Conservation (phyloP, 2,888 invertebrate genomes). For the Scaptomyza cyrtandrae region DNA sequence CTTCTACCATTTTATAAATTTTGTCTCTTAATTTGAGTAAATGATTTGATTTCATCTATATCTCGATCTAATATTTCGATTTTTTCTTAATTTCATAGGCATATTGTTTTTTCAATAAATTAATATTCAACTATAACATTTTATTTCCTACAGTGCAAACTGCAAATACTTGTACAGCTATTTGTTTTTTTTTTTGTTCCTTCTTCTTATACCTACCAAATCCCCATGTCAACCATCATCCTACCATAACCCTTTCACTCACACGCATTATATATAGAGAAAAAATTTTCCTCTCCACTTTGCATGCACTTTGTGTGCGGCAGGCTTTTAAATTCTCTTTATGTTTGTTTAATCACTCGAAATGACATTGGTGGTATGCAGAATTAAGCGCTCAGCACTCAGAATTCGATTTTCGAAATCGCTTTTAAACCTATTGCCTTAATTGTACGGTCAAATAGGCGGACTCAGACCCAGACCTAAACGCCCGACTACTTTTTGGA, state of each 20-base stretch:
- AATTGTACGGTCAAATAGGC: slow-evolving; percentile 39
- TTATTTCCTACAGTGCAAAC: neutral
- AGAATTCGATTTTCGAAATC: slow-evolving; percentile 31
- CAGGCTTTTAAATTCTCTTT: slow-evolving; percentile 58
- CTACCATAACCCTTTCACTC: neutral
- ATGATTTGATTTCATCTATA: too few species aligned
- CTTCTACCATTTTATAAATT: too few species aligned
- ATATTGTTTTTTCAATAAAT: too few species aligned
- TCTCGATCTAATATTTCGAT: too few species aligned
- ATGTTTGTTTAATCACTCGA: slow-evolving; percentile 68
- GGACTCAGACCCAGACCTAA: neutral
- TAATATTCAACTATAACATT: too few species aligned
- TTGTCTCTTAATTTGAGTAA: too few species aligned
- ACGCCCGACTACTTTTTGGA: slow-evolving; percentile 21
- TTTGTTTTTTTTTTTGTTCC: neutral
- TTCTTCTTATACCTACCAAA: too few species aligned
- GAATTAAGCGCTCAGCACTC: slow-evolving; percentile 43
- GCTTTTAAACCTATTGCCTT: slow-evolving; percentile 45
- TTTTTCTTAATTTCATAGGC: too few species aligned
- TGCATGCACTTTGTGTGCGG: slow-evolving; percentile 31
- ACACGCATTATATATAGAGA: neutral
- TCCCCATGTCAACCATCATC: neutral
- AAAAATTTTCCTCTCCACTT: neutral
- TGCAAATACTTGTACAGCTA: neutral
- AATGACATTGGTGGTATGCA: slow-evolving; percentile 67